Base-by-base conservation (phyloP, 1,140 invertebrate genomes). In the Rhynchophorus ferrugineus region DNA sequence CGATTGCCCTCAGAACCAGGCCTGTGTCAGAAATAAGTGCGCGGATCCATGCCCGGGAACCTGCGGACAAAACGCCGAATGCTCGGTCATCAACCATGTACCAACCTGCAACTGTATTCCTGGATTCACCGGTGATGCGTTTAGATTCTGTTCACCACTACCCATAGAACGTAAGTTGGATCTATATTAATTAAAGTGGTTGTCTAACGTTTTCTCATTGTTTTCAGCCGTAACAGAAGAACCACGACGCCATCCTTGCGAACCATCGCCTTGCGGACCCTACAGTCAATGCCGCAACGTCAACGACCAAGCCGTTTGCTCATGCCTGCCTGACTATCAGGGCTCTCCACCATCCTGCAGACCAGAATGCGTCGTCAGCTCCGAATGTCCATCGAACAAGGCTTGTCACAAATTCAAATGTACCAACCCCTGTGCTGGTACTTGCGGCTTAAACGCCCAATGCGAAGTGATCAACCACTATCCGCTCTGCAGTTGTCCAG, bases 11-110 rank as follows among this genome's bases (percentile, higher is more conserved):
- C 77, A 81, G n/a, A 78, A 80, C 44, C 74, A 80, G 62, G 81
- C 85, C 36, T 93, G 89, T 63, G 80, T 83, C 18, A 80, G 79
- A 63, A 82, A 83, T 55, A 87, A 87, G 72, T 92, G 89, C 69
- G 73, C 75, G 45, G 81, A 91, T 69, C 87, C 87, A 11, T 92
- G 89, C 63, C 81, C 81, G 11, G 85, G 83, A 59, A 78, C 80
- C 36, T 91, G 89, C 71, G 88, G 88, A n/a, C 67, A 73, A 1
- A 87, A 89, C 69, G 84, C 87, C 19, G 78, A 85, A 48, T 90
- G 88, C 62, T 80, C 79, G 56, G 85, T 88, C 1, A 76, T 86
- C 13, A 87, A 86, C 65, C 88, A 91, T 66, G 72, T 83, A 33
- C 85, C 87, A 11, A 75, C 78, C n/a, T 92, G 89, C 65, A 80